Base-by-base conservation (phyloP, 2,888 invertebrate species). In the Anthoptus insignis region DNA sequence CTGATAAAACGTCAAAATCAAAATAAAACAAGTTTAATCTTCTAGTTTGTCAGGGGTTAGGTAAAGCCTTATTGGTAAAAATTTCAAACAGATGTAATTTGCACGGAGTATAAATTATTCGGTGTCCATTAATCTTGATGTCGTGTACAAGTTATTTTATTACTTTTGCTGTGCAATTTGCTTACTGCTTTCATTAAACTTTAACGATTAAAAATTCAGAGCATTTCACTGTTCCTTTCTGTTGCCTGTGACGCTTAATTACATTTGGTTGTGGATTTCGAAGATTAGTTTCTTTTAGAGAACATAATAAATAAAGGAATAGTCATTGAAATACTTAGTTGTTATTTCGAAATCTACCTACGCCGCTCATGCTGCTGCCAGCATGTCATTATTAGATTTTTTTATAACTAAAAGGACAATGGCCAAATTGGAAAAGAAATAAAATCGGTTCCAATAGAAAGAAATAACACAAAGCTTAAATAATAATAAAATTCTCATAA, bases 361-460 rank as follows among this genome's bases (percentile, higher is more conserved):
- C n/a, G 39, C 24, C 19, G 19, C 19, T 19, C 11, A 6, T 11
- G 42, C 19, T 19, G 19, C 37, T 14, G 14, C 37, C 22, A 27
- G 24, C 37, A 13, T 59, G 50, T 37, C 37, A 24, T 52, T 52
- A 52, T 52, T 59, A 52, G 52, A 39, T 27, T 59, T 59, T 59
- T 11, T 47, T 29, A 29, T n/a, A 21, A 37, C 6, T 42, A 60
- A 60, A n/a, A 52, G 60, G 60, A 53, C 60, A 60, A 60, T 59
- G 59, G 59, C 11, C 50, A 59, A 59, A 59, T 32, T 19, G 9
- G 5, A 42, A 19, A 39, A 42, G 1, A 37, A 37, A 37, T 37
- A 37, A 16, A 42, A 39, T 16, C 16, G 13, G 1, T 16, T n/a
- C 6, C 6, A 42, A 5, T 14, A 42, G 16, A 16, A 5, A 6